Evolutionary conservation across 2,113 vertebrate genomes (phyloP), one percentile per base, ranked within the genome.

Genomic region (Typhlomys cinereus): DNA sequence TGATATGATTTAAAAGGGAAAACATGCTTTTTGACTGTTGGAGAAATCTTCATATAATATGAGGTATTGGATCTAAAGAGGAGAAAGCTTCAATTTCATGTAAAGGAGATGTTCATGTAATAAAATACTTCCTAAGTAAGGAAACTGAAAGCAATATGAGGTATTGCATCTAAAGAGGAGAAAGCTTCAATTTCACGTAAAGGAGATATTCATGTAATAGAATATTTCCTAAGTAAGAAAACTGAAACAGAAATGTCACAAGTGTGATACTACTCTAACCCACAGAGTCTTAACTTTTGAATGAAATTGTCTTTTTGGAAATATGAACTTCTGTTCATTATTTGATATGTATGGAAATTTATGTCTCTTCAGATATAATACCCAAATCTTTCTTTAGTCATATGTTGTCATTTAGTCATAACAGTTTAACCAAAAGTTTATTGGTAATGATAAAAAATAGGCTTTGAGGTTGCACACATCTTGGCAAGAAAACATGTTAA

Each of bases 351-450:
- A n/a, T 57, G 27, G 23, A 62, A 46, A 85, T 50, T 64, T 73
- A 36, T 21, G 41, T 85, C 50, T 86, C 12, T 80, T 79, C 3
- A 71, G 50, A 82, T n/a, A n/a, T n/a, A n/a, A n/a, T n/a, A n/a
- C n/a, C n/a, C n/a, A n/a, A n/a, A n/a, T n/a, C n/a, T n/a, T n/a
- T n/a, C n/a, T n/a, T n/a, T n/a, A n/a, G n/a, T n/a, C 12, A 81
- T 25, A n/a, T 59, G 9, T 73, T 87, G 23, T 9, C 71, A 29
- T 46, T 70, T 87, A 87, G 89, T 94, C 41, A 82, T 87, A 66
- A 74, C 39, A 27, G 21, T 5, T 92, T 83, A 90, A 41, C 54
- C 20, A 90, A 84, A 94, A 31, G 54, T 20, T 84, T 44, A 67
- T 23, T 69, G 23, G 78, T 36, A n/a, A n/a, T 36, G n/a, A 10